phyloP scores from a whole-genome alignment of 2,113 vertebrate species.

The Epinephelus cyanopodus region DNA sequence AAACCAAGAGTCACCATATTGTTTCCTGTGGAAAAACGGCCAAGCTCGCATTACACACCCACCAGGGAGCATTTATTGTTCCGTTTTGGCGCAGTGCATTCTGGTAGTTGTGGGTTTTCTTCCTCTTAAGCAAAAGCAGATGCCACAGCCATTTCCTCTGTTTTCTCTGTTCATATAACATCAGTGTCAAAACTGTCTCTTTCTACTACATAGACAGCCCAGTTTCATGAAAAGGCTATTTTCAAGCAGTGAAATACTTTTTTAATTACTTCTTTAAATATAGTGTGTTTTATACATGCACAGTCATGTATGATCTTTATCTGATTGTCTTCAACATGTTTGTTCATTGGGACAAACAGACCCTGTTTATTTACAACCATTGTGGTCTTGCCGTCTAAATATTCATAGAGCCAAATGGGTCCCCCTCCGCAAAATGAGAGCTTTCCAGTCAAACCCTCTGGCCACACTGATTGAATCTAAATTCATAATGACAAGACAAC shows the following conservation, averaged over 20 bases:
- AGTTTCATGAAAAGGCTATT: too few species aligned
- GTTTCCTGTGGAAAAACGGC: too few species aligned
- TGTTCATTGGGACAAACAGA: slow-evolving; percentile 42
- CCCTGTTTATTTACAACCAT: slow-evolving; percentile 37
- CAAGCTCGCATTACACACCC: too few species aligned
- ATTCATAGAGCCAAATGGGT: slow-evolving; percentile 38
- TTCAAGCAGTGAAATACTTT: not conserved
- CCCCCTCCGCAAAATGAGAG: slow-evolving; percentile 34
- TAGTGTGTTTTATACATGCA: slow-evolving; percentile 5
- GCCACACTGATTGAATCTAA: slow-evolving; percentile 32
- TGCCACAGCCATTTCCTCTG: too few species aligned
- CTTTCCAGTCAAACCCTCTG: slow-evolving; percentile 34
- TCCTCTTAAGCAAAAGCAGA: too few species aligned
- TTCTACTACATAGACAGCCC: too few species aligned
- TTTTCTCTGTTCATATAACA: too few species aligned
- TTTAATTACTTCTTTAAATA: not conserved
- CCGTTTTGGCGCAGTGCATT: too few species aligned
- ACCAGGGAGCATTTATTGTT: too few species aligned
- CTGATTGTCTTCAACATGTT: slow-evolving; percentile 27
- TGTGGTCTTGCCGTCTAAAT: slow-evolving; percentile 42
- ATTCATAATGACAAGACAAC: slow-evolving; percentile 59
- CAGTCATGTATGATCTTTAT: slow-evolving; percentile 31
- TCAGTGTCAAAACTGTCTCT: too few species aligned
- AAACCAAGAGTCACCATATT: too few species aligned
- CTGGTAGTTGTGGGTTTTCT: too few species aligned